Percentiles rank a stretch among this genome's conserved stretches.
These are phyloP conservation scores for Polypedilum pembai DNA, from an alignment of 1,140 invertebrate genomes.

Conservation along the genomic window DNA sequence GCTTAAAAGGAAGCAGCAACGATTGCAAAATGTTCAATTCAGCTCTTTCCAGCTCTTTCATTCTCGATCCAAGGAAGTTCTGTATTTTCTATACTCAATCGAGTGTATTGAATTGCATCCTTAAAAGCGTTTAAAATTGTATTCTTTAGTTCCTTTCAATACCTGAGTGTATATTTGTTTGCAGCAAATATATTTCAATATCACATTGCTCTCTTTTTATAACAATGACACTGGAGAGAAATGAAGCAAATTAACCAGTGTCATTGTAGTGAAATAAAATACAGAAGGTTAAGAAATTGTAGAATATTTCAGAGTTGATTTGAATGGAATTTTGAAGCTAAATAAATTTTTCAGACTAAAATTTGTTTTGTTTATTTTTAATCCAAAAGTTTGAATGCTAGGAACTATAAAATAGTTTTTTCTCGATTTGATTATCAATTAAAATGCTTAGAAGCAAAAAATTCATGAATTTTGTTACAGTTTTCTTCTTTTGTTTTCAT, in stretches of 20 bases:
- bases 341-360: too few relatives aligned
- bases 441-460: too few relatives aligned
- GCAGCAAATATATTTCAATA: background rate
- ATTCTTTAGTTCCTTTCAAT: background rate
- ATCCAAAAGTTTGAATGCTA: too few relatives aligned
- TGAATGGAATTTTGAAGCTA: too few relatives aligned
- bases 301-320: background rate
- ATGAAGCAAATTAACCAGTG: background rate
- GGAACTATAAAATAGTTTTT: too few relatives aligned
- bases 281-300: background rate
- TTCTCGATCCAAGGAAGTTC: background rate
- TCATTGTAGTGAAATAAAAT: background rate
- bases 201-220: background rate
- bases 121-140: background rate
- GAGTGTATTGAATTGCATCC: conserved; percentile 1
- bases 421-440: too few relatives aligned
- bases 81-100: background rate
- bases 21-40: background rate
- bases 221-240: background rate
- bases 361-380: too few relatives aligned
- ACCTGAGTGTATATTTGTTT: conserved; percentile 4
- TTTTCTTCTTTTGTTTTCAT: too few relatives aligned
- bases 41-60: background rate
- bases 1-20: background rate
- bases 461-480: too few relatives aligned